Conservation (phyloP, 92 coral and sea anemone genomes). For the Zoanthus sansibaricus region DNA sequence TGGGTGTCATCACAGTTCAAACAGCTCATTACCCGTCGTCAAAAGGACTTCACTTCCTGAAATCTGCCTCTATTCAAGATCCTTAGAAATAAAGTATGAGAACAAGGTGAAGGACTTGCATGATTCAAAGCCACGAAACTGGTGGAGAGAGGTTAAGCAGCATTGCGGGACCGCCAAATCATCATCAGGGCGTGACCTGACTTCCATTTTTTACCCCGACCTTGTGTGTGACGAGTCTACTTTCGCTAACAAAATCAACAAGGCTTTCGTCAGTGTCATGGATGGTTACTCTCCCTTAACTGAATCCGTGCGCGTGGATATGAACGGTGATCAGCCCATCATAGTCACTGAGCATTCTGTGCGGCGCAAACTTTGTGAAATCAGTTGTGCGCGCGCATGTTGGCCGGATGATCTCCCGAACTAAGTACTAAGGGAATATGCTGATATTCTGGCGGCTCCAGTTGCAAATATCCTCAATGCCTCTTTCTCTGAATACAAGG, state of each 20-base stretch:
- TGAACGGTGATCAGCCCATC: slow-evolving; percentile 54
- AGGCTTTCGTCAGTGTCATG: too few species aligned
- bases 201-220: slow-evolving; percentile 46
- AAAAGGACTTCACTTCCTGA: slow-evolving; percentile 13
- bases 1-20: slow-evolving; percentile 67
- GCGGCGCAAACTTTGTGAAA: slow-evolving; percentile 38
- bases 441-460: slow-evolving; percentile 73
- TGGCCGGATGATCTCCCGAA: slow-evolving; percentile 66
- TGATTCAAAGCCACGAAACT: slow-evolving; percentile 46
- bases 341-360: slow-evolving; percentile 47
- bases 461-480: slow-evolving; percentile 58
- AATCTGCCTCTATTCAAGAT: slow-evolving; percentile 54
- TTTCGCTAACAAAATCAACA: too few species aligned
- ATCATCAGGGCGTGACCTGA: slow-evolving; percentile 45
- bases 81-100: slow-evolving; percentile 68
- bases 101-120: slow-evolving; percentile 60
- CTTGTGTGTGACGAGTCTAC: slow-evolving; percentile 23
- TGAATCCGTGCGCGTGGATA: slow-evolving; percentile 20
- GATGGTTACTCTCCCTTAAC: too few species aligned
- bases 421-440: slow-evolving; percentile 9
- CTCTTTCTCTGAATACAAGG: slow-evolving; percentile 56
- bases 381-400: slow-evolving; percentile 48
- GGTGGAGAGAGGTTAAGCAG: too few species aligned
- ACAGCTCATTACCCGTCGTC: slow-evolving; percentile 62
- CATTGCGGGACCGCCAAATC: slow-evolving; percentile 21